Evolutionary conservation across 2,113 vertebrate species (phyloP).

Genomic region (Megaleporinus macrocephalus): DNA sequence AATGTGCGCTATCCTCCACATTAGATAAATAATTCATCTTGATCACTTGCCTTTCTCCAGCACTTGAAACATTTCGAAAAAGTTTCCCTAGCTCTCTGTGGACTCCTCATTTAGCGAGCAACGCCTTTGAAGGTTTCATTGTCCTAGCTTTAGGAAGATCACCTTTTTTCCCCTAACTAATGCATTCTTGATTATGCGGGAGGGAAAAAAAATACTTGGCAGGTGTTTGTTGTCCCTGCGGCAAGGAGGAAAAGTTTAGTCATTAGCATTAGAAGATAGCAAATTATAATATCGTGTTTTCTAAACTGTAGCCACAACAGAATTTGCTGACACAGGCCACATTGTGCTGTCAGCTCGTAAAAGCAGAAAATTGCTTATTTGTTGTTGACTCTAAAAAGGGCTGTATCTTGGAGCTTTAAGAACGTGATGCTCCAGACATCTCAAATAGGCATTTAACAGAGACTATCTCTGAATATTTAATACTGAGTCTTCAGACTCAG

Average conservation of each 20-base stretch:
- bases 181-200: slow-evolving; percentile 60
- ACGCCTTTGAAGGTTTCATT: slow-evolving; percentile 57
- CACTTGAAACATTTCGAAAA: slow-evolving; percentile 28
- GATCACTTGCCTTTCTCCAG: slow-evolving; percentile 20
- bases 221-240: slow-evolving; percentile 52
- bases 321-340: slow-evolving; percentile 65
- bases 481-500: neutral
- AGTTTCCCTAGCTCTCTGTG: slow-evolving; percentile 21
- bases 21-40: slow-evolving; percentile 49
- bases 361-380: slow-evolving; percentile 59
- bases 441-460: slow-evolving; percentile 55
- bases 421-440: slow-evolving; percentile 59
- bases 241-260: slow-evolving; percentile 59
- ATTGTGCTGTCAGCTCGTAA: slow-evolving; percentile 60
- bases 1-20: slow-evolving; percentile 35
- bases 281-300: slow-evolving; percentile 56
- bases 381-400: slow-evolving; percentile 60
- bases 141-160: slow-evolving; percentile 54
- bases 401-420: slow-evolving; percentile 62
- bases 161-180: slow-evolving; percentile 54
- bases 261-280: slow-evolving; percentile 68
- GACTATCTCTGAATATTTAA: neutral
- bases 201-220: slow-evolving; percentile 53
- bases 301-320: slow-evolving; percentile 55
- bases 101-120: slow-evolving; percentile 13